phyloP scores from a whole-genome alignment of 2,797 vertebrate species.

The Epinephelus coioides region DNA sequence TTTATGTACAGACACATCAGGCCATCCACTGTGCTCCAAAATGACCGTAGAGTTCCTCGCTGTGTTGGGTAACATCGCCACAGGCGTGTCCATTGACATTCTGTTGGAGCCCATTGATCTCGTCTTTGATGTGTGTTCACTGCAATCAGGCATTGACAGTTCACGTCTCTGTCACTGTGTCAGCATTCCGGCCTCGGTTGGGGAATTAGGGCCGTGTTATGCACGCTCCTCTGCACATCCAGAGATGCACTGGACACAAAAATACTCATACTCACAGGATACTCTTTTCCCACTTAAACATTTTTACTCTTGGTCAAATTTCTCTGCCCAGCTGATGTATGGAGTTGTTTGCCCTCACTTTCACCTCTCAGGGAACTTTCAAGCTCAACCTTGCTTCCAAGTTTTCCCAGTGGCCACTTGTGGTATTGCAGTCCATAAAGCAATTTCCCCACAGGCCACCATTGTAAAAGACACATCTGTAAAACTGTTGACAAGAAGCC shows the following conservation, averaged over 20 bases:
- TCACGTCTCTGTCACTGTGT: constrained; percentile 44
- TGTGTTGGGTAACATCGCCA: constrained; percentile 43
- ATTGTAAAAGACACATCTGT: no score
- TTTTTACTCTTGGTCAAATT: neutral
- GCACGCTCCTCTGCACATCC: neutral
- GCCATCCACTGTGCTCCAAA: constrained; percentile 16
- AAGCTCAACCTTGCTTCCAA: no score
- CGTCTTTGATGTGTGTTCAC: constrained; percentile 38
- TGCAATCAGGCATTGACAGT: constrained; percentile 35
- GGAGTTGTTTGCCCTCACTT: neutral
- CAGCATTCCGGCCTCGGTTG: neutral
- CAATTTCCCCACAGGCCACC: no score
- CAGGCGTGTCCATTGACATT: constrained; percentile 66
- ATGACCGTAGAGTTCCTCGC: constrained; percentile 34
- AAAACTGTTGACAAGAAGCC: no score
- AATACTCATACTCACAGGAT: neutral
- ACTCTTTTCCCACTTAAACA: neutral
- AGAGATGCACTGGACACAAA: neutral
- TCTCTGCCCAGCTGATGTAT: neutral
- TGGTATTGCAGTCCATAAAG: no score
- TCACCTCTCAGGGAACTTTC: neutral
- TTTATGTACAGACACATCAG: constrained; percentile 19
- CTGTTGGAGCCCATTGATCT: constrained; percentile 68
- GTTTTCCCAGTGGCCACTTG: no score
- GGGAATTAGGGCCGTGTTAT: neutral